phyloP scores from a whole-genome alignment of 1,140 invertebrate genomes.

The Heliconius congener region DNA sequence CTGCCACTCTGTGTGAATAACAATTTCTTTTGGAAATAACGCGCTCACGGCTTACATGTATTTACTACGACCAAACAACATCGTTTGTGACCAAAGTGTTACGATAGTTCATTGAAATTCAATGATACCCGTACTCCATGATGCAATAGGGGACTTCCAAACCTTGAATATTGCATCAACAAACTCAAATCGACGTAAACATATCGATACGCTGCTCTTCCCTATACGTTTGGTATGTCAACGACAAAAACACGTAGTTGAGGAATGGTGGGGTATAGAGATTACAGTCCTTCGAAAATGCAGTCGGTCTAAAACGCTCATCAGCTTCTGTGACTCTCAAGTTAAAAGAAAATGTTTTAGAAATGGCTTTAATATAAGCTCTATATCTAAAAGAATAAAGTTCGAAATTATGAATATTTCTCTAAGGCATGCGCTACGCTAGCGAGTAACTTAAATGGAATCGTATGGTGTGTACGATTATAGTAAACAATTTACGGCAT shows the following conservation, averaged over 20 bases:
- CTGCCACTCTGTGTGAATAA: constrained; percentile 62
- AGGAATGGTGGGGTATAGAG: constrained; percentile 62
- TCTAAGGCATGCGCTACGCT: constrained; percentile 49
- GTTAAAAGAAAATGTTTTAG: constrained; percentile 41
- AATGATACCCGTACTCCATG: constrained; percentile 34
- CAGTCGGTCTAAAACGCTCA: constrained; percentile 70
- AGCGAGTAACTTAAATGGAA: constrained; percentile 65
- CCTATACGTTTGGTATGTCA: constrained; percentile 70
- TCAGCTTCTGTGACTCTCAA: constrained; percentile 60
- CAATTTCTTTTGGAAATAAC: constrained; percentile 59
- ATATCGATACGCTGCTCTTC: constrained; percentile 60
- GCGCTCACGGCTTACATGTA: constrained; percentile 39
- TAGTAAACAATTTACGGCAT: constrained; percentile 74
- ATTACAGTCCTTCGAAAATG: constrained; percentile 76
- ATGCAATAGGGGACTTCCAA: constrained; percentile 40
- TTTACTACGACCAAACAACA: constrained; percentile 32
- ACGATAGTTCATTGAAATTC: constrained; percentile 41
- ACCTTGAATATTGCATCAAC: constrained; percentile 32
- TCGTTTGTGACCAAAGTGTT: constrained; percentile 40
- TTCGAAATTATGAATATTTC: constrained; percentile 15
- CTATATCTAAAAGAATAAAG: constrained; percentile 36
- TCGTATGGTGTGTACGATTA: constrained; percentile 56
- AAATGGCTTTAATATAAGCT: constrained; percentile 41
- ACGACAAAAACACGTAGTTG: constrained; percentile 73
- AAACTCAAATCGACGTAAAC: constrained; percentile 31